Conservation (phyloP, 2,797 vertebrate species). For the Mormyrops attenuatus region DNA sequence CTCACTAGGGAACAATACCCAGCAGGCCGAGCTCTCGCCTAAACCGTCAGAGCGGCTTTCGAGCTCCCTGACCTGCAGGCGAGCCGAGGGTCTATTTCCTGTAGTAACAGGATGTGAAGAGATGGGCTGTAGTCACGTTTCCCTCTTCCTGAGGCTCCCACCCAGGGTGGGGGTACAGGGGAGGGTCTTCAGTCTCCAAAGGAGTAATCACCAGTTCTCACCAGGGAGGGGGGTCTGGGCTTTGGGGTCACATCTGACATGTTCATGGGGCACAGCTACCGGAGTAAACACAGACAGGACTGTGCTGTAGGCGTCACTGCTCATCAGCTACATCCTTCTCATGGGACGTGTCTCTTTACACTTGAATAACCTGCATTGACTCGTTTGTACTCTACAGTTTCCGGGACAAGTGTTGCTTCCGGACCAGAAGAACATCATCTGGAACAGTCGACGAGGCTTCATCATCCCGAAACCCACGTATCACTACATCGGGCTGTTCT, state of each 20-base stretch:
- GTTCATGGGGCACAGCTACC: neutral
- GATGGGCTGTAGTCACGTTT: constrained; percentile 60
- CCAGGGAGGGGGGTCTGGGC: constrained; percentile 19
- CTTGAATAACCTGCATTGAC: neutral
- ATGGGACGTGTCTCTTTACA: neutral
- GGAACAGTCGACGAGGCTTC: constrained; percentile 83
- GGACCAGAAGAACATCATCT: constrained; percentile 75
- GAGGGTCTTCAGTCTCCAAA: constrained; percentile 10
- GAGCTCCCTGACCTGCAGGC: constrained; percentile 40
- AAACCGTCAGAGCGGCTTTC: constrained; percentile 51
- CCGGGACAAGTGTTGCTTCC: constrained; percentile 54
- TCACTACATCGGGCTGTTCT: constrained; percentile 74
- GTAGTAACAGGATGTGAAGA: constrained; percentile 63
- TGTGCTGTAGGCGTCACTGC: neutral
- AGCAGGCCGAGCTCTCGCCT: constrained; percentile 41
- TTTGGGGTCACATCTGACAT: neutral
- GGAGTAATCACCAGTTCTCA: constrained; percentile 11
- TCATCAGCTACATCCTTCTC: neutral
- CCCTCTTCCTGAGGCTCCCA: constrained; percentile 53
- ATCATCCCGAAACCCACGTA: constrained; percentile 73
- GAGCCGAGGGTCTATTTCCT: constrained; percentile 62
- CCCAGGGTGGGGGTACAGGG: constrained; percentile 19
- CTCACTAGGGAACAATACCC: constrained; percentile 55
- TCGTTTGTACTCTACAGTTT: constrained; percentile 54
- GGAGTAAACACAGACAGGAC: neutral